phyloP scores from a whole-genome alignment of 2,113 vertebrate genomes.

The Canis aureus region DNA sequence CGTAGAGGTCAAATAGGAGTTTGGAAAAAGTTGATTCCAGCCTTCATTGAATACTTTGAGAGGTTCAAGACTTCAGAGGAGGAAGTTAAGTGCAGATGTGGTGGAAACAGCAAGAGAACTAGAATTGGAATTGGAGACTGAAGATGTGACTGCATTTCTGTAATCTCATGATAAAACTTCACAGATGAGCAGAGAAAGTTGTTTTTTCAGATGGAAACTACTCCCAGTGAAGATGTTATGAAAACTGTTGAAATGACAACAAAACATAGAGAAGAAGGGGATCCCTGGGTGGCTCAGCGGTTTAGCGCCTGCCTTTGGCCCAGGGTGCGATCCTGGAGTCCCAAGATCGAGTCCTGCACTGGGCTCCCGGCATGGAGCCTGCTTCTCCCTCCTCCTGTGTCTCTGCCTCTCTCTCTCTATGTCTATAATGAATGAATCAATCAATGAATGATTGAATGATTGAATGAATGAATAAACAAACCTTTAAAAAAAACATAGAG shows the following conservation, averaged over 20 bases:
- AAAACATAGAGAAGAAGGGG: background rate
- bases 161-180: background rate
- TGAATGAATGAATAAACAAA: no score
- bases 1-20: background rate
- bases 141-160: background rate
- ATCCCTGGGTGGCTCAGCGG: no score
- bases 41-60: background rate
- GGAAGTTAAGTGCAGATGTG: background rate
- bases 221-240: background rate
- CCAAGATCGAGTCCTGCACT: no score
- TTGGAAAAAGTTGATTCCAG: background rate
- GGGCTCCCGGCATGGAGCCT: no score
- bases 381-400: no score
- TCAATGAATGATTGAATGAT: no score
- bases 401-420: no score
- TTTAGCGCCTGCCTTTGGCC: no score
- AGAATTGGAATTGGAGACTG: background rate
- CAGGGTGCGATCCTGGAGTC: no score
- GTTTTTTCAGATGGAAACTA: background rate
- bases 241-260: background rate
- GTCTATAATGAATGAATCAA: no score
- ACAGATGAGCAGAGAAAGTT: background rate
- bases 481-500: background rate
- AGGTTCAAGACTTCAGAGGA: background rate
- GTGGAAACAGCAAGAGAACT: background rate